Base-by-base conservation (phyloP, 2,797 vertebrate species). In the Urosaurus nigricauda region DNA sequence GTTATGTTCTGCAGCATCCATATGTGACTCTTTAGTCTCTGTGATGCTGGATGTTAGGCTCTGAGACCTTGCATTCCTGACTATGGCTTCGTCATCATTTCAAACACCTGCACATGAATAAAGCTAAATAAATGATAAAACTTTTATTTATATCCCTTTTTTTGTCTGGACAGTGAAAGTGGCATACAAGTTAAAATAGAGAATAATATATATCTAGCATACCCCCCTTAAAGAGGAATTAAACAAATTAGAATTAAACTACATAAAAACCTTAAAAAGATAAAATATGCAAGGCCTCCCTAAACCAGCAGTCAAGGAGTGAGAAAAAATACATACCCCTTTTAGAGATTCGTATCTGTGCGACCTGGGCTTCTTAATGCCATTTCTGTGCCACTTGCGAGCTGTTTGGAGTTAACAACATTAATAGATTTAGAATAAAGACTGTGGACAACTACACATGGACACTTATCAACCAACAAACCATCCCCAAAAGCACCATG, bases 321-420 rank as follows among this genome's bases (percentile, higher is more conserved):
- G 2, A 73, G 35, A 43, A 0, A 63, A 83, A 14, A 91, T 9
- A 97, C 97, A 98, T 95, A 99, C 99, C 97, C 99, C 99, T 90
- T 98, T 99, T 88, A 99, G 95, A 84, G 98, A 99, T 87, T 99
- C 99, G 0, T 98, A 99, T 92, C 99, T 97, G 0, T 98, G 88
- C 53, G 98, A 97, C 43, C 94, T 96, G 70, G 99, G 98, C 94
- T 99, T 99, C 97, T 98, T 99, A 96, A 99, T 99, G 93, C 99
- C 99, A 80, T 99, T 99, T 92, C 99, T 98, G 96, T 99, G 99
- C 97, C 98, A 98, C 94, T 99, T 99, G 65, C 99, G 98, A 83
- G 99, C 99, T 99, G 91, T 0, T 40, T 24, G 63, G 82, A 87
- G 8, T 93, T 0, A 0, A 82, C 1, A 65, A 75, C 83, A 85